Conservation (phyloP, 2,797 vertebrate genomes). For the Fringilla coelebs region DNA sequence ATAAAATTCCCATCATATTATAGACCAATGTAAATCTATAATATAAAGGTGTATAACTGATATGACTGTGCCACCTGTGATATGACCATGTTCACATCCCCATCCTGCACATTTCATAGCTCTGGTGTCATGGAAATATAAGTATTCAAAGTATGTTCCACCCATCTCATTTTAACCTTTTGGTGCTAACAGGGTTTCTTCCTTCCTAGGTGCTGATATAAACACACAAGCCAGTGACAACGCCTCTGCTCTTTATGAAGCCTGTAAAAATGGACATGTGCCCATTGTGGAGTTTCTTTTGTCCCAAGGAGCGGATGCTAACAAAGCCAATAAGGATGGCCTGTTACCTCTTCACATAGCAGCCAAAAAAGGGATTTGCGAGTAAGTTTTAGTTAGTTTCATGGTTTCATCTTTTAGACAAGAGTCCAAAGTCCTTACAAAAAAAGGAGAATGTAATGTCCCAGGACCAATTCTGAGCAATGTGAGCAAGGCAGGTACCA, state of each 20-base stretch:
- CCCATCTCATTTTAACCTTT: background rate
- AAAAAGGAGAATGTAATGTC: background rate
- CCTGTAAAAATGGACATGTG: conserved; percentile 85
- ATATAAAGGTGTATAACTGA: background rate
- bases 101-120: background rate
- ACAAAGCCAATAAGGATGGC: conserved; percentile 85
- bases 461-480: background rate
- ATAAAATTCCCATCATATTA: background rate
- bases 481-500: background rate
- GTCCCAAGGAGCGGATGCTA: conserved; percentile 88
- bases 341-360: conserved; percentile 90
- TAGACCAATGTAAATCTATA: background rate
- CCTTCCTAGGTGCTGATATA: conserved; percentile 85
- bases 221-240: conserved; percentile 89
- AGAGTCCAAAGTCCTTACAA: background rate
- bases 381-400: conserved; percentile 74
- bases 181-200: background rate
- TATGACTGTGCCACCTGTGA: background rate
- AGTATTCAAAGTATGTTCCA: background rate
- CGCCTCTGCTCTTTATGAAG: conserved; percentile 87
- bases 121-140: background rate
- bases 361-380: conserved; percentile 82
- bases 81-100: background rate
- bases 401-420: background rate
- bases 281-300: conserved; percentile 82